These are phyloP conservation scores for Rhyacichthys aspro DNA, from an alignment of 2,797 vertebrate species.

Conservation along the genomic window DNA sequence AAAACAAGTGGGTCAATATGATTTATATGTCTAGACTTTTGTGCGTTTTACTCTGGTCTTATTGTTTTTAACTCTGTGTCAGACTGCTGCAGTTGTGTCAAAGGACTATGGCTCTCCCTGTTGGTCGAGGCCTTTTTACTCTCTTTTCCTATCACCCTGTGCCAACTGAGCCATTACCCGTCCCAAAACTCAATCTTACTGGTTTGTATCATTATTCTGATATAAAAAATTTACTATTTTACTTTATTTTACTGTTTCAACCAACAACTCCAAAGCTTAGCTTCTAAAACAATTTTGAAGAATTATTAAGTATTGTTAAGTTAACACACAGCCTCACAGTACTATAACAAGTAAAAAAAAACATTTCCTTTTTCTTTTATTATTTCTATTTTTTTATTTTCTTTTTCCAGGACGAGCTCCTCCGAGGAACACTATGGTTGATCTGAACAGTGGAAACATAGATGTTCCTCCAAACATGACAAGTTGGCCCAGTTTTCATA, in stretches of 20 bases:
- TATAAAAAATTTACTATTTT: too few relatives aligned
- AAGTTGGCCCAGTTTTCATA: constrained; percentile 98
- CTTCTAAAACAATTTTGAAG: too few relatives aligned
- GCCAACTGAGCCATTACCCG: constrained; percentile 92
- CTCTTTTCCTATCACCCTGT: constrained; percentile 97
- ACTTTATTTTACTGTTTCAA: neutral
- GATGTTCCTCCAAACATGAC: constrained; percentile 98
- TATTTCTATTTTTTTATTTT: neutral
- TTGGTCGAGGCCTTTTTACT: constrained; percentile 96
- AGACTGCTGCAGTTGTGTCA: constrained; percentile 92
- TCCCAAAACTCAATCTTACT: constrained; percentile 95
- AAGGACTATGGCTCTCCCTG: constrained; percentile 94
- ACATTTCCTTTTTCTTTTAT: neutral
- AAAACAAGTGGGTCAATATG: constrained; percentile 87
- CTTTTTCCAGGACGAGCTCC: constrained; percentile 87
- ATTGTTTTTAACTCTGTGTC: neutral
- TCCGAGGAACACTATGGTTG: constrained; percentile 93
- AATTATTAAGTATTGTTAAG: too few relatives aligned
- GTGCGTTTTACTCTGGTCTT: neutral
- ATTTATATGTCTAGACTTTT: neutral
- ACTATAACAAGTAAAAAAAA: neutral
- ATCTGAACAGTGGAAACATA: constrained; percentile 96
- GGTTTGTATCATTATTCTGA: constrained; percentile 71
- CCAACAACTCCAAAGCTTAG: too few relatives aligned
- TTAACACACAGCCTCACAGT: too few relatives aligned